Base-by-base conservation (phyloP, 37 sponge, comb jelly and placozoan species). In the Diacarnus erythraeanus region DNA sequence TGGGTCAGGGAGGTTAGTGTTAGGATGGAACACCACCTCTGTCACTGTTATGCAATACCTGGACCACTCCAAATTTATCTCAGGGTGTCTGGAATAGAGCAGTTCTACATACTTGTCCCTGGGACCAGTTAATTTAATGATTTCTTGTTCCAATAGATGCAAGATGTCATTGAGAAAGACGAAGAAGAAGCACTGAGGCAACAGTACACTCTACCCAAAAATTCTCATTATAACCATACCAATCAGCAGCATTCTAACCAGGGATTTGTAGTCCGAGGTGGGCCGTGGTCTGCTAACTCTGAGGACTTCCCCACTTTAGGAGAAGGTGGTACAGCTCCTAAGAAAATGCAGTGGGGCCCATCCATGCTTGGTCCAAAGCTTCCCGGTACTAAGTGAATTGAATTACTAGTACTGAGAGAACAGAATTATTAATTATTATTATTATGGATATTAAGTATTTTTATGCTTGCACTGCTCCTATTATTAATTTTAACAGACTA, bases 221-320 rank as follows among this genome's bases (percentile, higher is more conserved):
- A 20, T 18, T 23, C 73, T 38, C 9, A 18, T 20, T 54, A 67
- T 22, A 75, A 59, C 42, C 15, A n/a, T 20, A 12, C 65, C 17
- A 57, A 58, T 21, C 59, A 25, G 65, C 42, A 35, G 30, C 30
- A 20, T 18, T 10, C 51, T 33, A 61, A 20, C 33, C 36, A 17
- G 1, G 94, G 91, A 9, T 94, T 87, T 79, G 83, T 82, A 54
- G 82, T 94, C 54, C 41, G 80, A 2, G 91, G 83, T 39, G 94
- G 85, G 0, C 94, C 94, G 0, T 94, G 94, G 94, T 82, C 89
- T 26, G 64, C 38, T 26, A 65, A 2, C 33, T 36, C 38, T 2
- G 88, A 83, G 26, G 91, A 90, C 21, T 91, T 91, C 44, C 92
- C 92, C 31, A 65, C 88, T 23, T 72, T 91, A 23, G 80, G 76